Conservation (phyloP, 2,113 vertebrate species). For the Amphilophus citrinellus region DNA sequence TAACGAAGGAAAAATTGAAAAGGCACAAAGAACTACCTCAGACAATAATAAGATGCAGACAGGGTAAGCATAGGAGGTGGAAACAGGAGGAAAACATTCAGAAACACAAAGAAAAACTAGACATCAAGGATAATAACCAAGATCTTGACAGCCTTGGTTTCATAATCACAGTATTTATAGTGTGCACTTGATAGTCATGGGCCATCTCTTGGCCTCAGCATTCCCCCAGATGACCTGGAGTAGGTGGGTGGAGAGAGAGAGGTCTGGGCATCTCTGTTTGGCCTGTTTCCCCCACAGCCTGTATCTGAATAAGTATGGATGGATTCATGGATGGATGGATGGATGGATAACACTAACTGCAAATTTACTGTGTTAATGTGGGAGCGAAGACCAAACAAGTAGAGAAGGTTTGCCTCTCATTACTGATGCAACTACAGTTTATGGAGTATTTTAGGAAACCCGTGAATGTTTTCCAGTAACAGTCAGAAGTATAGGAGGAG, state of each 20-base stretch:
- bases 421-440: not conserved
- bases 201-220: not conserved
- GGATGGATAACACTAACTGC: not conserved
- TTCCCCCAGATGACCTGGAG: not conserved
- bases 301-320: not conserved
- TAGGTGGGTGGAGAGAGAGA: not conserved
- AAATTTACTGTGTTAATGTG: not conserved
- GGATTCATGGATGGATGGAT: not conserved
- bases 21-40: too few species aligned
- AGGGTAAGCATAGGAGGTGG: too few species aligned
- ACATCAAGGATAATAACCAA: too few species aligned
- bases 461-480: not conserved
- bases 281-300: not conserved
- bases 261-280: not conserved
- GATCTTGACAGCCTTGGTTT: too few species aligned
- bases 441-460: not conserved
- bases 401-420: not conserved
- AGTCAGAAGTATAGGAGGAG: not conserved
- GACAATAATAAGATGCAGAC: too few species aligned
- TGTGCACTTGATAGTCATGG: too few species aligned
- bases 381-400: not conserved
- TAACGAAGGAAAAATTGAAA: too few species aligned
- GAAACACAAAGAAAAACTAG: too few species aligned
- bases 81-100: too few species aligned
- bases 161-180: too few species aligned